These are phyloP conservation scores for Troides helena DNA, from an alignment of 2,888 invertebrate species.

Conservation along the genomic window DNA sequence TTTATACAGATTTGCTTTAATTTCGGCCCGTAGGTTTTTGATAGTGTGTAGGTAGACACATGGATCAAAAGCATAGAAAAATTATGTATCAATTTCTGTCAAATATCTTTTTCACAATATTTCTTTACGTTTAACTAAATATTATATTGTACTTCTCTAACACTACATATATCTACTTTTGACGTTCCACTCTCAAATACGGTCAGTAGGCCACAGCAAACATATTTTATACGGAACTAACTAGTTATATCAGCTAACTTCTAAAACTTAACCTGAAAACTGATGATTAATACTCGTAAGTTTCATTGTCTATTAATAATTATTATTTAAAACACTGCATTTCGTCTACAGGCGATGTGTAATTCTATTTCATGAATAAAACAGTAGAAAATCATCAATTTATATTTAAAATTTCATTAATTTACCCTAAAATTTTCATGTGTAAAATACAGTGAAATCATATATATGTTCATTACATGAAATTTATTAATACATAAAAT, in stretches of 20 bases:
- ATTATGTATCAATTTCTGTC: background rate
- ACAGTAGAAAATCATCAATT: too few relatives aligned
- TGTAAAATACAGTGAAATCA: too few relatives aligned
- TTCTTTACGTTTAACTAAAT: conserved; percentile 30
- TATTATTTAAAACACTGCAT: background rate
- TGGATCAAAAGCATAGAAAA: background rate
- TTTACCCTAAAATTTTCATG: too few relatives aligned
- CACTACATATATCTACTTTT: conserved; percentile 57
- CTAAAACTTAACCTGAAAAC: background rate
- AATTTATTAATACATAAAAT: background rate
- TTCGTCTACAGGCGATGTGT: background rate
- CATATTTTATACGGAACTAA: conserved; percentile 66
- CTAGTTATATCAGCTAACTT: conserved; percentile 33
- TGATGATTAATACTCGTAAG: background rate
- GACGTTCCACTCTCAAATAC: conserved; percentile 60
- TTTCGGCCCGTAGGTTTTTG: background rate
- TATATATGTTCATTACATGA: background rate
- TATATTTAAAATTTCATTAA: too few relatives aligned
- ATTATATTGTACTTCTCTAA: conserved; percentile 42
- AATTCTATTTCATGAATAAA: background rate
- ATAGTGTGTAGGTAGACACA: background rate
- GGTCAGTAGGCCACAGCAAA: conserved; percentile 74
- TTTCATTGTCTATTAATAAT: background rate
- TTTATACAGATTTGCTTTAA: background rate
- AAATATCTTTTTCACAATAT: background rate